phyloP scores from a whole-genome alignment of 1,140 invertebrate species.

The Hylyphantes graminicola region DNA sequence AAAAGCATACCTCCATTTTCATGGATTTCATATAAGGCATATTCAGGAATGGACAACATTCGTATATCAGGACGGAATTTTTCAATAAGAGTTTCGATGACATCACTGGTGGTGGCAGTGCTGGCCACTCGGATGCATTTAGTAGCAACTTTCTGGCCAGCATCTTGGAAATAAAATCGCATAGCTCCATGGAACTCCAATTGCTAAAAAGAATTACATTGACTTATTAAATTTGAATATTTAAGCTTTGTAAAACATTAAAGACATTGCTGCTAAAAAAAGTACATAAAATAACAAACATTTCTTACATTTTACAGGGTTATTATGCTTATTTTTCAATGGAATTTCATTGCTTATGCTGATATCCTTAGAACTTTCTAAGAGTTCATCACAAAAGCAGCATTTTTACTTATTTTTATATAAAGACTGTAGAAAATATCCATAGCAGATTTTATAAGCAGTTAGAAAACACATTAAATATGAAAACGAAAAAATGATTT shows the following conservation, averaged over 20 bases:
- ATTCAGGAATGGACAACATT: constrained; percentile 95
- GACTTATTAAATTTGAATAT: background rate
- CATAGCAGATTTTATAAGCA: too few relatives aligned
- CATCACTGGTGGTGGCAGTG: constrained; percentile 92
- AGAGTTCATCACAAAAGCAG: too few relatives aligned
- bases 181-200: constrained; percentile 99
- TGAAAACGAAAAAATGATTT: too few relatives aligned
- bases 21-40: constrained; percentile 97
- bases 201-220: constrained; percentile 70
- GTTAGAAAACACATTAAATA: too few relatives aligned
- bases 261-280: too few relatives aligned
- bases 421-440: too few relatives aligned
- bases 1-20: constrained; percentile 82
- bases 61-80: constrained; percentile 99
- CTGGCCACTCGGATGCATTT: constrained; percentile 98
- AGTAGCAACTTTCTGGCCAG: constrained; percentile 96
- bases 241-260: background rate
- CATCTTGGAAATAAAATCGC: constrained; percentile 98
- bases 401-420: too few relatives aligned
- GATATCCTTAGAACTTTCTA: too few relatives aligned
- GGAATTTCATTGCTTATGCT: too few relatives aligned
- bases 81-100: constrained; percentile 96
- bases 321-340: too few relatives aligned
- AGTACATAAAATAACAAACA: too few relatives aligned
- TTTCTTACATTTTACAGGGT: too few relatives aligned